Percentiles rank a stretch among this genome's conserved stretches.
phyloP scores from a whole-genome alignment of 2,888 invertebrate species.

The Lymantria dispar region DNA sequence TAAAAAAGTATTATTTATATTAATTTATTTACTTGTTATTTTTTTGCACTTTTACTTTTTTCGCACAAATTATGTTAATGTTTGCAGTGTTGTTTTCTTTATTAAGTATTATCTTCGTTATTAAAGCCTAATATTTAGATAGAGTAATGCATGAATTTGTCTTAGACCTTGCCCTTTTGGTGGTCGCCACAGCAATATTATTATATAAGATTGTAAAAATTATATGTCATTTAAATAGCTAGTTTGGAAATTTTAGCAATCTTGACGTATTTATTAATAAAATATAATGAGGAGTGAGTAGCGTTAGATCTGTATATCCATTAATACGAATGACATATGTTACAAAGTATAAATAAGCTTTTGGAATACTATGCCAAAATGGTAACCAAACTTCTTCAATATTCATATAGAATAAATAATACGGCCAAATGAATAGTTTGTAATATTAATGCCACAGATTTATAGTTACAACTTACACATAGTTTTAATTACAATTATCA shows the following conservation, averaged over 20 bases:
- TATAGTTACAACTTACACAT: background rate
- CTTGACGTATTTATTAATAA: slow-evolving; percentile 28
- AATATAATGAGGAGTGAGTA: slow-evolving; percentile 15
- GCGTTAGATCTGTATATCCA: slow-evolving; percentile 12
- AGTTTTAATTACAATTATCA: too few species aligned
- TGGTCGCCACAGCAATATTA: slow-evolving; percentile 24
- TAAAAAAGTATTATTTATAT: slow-evolving; percentile 37
- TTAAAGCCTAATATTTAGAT: slow-evolving; percentile 24
- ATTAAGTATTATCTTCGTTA: slow-evolving; percentile 34
- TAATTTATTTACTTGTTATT: slow-evolving; percentile 39
- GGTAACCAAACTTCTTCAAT: slow-evolving; percentile 45
- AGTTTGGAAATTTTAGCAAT: slow-evolving; percentile 24
- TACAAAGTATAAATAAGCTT: slow-evolving; percentile 20
- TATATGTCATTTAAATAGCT: slow-evolving; percentile 20
- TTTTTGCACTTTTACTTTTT: slow-evolving; percentile 46
- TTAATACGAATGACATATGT: slow-evolving; percentile 3
- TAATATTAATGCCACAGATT: slow-evolving; percentile 10
- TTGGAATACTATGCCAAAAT: slow-evolving; percentile 40
- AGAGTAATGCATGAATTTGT: slow-evolving; percentile 13
- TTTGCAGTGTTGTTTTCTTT: slow-evolving; percentile 30
- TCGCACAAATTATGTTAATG: slow-evolving; percentile 40
- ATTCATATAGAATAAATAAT: slow-evolving; percentile 17
- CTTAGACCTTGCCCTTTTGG: slow-evolving; percentile 24
- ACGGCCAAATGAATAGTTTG: slow-evolving; percentile 39
- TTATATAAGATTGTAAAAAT: slow-evolving; percentile 17